Evolutionary conservation across 1,140 invertebrate species (phyloP), one percentile per base, ranked within the genome.

Genomic region (Bombus superbus): DNA sequence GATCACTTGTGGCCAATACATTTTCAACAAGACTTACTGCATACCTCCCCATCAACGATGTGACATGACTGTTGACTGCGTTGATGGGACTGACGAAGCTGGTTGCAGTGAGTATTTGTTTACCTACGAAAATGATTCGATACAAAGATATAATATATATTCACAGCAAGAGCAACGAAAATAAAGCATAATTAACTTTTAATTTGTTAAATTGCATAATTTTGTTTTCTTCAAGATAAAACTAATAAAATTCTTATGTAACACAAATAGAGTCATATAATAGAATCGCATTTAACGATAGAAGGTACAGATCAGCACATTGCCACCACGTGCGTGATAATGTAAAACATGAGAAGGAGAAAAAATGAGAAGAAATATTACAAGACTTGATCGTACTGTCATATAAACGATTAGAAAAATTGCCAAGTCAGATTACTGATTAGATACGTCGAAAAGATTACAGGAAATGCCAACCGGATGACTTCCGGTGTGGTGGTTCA

Each of bases 1-100:
- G 95, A 96, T 98, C 88, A 97, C 98, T 15, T 99, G 98, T 95
- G 96, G 97, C 32, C 98, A 98, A 95, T 99, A 99, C 95, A 97
- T 98, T 89, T 99, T 98, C 96, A 99, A 99, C 95, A 98, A 98
- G 95, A 98, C 98, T 22, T 99, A 98, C 94, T 99, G 98, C 94
- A 97, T 99, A 92, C 98, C 98, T 66, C 97, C 97, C 76, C 97
- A 99, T 95, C 97, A 98, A 95, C 96, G 97, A 92, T 99, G 99
- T 95, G 98, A 99, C 95, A 98, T 98, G 96, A 97, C 97, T 68
- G 97, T 98, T 0, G 98, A 99, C 95, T 99, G 99, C 95, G 97
- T 98, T 64, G 98, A 99, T 94, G 98, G 98, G 81, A 98, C 98
- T 22, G 99, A 99, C 94, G 98, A 99, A 95, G 97, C 97, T 32